Percentiles rank a stretch among this genome's conserved stretches.
phyloP scores from a whole-genome alignment of 2,113 vertebrate genomes.

The Craseonycteris thonglongyai region DNA sequence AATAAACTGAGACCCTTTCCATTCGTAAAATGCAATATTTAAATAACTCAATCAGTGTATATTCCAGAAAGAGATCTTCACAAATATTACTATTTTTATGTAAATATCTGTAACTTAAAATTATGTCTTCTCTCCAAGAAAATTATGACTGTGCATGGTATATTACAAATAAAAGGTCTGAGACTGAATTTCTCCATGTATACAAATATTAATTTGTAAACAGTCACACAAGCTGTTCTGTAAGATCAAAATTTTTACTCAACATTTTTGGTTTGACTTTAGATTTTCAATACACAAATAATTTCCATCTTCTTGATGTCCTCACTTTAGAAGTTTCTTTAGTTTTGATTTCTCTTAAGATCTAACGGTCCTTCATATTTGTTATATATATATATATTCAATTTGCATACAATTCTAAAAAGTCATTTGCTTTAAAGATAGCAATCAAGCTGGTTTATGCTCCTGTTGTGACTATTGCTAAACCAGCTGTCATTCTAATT shows the following conservation, averaged over 20 bases:
- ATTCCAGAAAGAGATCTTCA: constrained; percentile 22
- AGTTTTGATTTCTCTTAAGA: neutral
- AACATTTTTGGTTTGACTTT: neutral
- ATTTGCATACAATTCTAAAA: neutral
- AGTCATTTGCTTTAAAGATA: neutral
- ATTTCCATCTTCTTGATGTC: neutral
- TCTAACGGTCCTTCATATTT: neutral
- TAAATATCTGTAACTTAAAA: neutral
- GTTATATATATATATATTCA: neutral
- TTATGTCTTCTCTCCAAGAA: neutral
- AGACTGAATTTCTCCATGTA: neutral
- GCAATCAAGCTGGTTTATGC: neutral
- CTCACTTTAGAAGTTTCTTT: neutral
- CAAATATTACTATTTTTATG: neutral
- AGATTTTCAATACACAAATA: neutral
- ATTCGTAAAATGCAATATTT: constrained; percentile 20
- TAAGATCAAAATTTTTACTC: neutral
- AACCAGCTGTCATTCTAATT: neutral
- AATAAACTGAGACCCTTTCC: constrained; percentile 16
- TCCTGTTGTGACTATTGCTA: neutral
- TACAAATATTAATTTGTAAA: neutral
- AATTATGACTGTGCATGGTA: neutral
- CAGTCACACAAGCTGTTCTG: neutral
- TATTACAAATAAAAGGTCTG: neutral
- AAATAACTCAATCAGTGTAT: constrained; percentile 25